phyloP scores from a whole-genome alignment of 1,140 invertebrate species.

The Panonychus citri region DNA sequence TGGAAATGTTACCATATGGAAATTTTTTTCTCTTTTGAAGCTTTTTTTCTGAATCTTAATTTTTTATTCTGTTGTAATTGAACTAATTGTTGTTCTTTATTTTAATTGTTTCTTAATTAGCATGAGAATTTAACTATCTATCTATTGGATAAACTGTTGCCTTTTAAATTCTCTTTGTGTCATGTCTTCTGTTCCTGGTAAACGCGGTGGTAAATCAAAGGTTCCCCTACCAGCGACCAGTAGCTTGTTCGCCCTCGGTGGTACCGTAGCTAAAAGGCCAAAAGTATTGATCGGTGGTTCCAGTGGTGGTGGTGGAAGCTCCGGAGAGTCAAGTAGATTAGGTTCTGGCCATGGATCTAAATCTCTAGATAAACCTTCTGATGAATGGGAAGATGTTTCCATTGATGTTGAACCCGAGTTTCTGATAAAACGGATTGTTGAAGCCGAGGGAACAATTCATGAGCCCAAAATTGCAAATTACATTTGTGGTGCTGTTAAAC shows the following conservation, averaged over 20 bases:
- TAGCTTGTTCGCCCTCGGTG: background rate
- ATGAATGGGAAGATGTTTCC: conserved; percentile 7
- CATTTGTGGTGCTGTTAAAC: conserved; percentile 30
- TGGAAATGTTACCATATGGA: no score
- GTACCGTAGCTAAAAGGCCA: background rate
- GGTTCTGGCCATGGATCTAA: no score
- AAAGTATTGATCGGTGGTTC: background rate
- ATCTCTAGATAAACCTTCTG: background rate
- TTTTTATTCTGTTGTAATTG: no score
- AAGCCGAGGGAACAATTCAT: conserved; percentile 25
- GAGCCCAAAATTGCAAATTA: conserved; percentile 27
- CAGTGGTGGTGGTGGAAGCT: no score
- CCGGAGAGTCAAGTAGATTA: no score
- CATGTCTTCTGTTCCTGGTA: background rate
- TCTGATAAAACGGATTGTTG: conserved; percentile 22
- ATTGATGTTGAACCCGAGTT: conserved; percentile 21
- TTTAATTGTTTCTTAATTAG: no score
- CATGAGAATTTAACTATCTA: no score
- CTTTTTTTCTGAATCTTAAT: no score
- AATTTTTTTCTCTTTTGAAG: no score
- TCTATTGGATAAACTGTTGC: no score
- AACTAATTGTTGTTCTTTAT: no score
- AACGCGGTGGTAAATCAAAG: background rate
- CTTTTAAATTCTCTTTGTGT: no score
- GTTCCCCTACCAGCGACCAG: background rate